phyloP scores from a whole-genome alignment of 2,797 vertebrate genomes.

The Psittacula derbiana region DNA sequence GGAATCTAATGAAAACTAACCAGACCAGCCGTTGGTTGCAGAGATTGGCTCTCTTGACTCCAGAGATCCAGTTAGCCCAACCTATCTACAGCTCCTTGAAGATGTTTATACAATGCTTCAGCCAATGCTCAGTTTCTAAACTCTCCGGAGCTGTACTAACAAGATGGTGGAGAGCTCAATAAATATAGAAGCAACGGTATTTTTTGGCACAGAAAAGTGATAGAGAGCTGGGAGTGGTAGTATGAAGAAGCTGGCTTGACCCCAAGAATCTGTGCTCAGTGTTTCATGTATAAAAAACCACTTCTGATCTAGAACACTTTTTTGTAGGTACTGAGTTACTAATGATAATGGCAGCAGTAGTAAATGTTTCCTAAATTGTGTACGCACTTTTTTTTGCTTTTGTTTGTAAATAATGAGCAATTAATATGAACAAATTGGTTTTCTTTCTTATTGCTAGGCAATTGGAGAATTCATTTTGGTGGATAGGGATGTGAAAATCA shows the following conservation, averaged over 20 bases:
- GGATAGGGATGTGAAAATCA: constrained; percentile 89
- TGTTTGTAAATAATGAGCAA: background rate
- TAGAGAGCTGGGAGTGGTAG: background rate
- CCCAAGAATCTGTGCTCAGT: background rate
- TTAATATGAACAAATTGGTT: background rate
- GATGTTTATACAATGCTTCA: background rate
- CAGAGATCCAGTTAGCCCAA: background rate
- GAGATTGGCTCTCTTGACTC: background rate
- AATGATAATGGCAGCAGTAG: background rate
- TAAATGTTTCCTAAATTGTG: background rate
- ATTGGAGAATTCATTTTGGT: constrained; percentile 97
- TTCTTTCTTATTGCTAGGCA: constrained; percentile 74
- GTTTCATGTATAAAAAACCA: background rate
- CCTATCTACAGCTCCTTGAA: background rate
- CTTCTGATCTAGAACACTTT: background rate
- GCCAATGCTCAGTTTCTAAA: background rate
- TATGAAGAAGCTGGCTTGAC: background rate
- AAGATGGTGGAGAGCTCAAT: background rate
- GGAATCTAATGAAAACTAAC: background rate
- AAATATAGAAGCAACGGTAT: background rate
- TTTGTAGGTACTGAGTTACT: background rate
- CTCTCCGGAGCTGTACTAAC: background rate
- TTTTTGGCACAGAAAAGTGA: background rate
- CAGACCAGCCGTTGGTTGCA: background rate
- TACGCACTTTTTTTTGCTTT: background rate